Evolutionary conservation across 2,797 vertebrate genomes (phyloP).

Genomic region (Eupleurogrammus muticus): DNA sequence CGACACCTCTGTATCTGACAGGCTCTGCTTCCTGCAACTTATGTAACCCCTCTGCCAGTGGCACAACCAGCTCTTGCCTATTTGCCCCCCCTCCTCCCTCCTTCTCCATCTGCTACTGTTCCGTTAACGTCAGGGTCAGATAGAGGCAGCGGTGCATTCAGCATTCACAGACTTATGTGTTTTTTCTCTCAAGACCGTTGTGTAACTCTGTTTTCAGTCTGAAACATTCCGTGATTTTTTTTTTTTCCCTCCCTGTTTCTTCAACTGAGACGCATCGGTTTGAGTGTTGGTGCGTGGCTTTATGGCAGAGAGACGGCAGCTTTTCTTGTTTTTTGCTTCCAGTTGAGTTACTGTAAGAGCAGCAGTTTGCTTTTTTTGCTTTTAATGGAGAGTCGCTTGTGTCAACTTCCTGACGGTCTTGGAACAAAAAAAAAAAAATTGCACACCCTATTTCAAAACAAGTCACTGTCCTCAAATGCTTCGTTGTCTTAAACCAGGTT

Average conservation of each 20-base stretch:
- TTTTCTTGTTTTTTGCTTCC: background rate
- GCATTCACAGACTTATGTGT: slow-evolving; percentile 43
- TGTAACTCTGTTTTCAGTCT: slow-evolving; percentile 58
- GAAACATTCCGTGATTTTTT: slow-evolving; percentile 10
- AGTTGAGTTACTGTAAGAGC: background rate
- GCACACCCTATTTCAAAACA: too few relatives aligned
- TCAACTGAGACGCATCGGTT: slow-evolving; percentile 16
- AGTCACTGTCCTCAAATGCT: too few relatives aligned
- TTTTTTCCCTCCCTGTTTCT: slow-evolving; percentile 1
- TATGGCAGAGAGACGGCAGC: too few relatives aligned
- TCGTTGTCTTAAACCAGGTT: too few relatives aligned
- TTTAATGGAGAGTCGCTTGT: background rate
- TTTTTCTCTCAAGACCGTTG: slow-evolving; percentile 55
- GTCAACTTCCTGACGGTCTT: background rate
- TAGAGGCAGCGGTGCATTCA: slow-evolving; percentile 26
- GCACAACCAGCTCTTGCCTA: slow-evolving; percentile 41
- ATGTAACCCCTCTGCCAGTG: slow-evolving; percentile 53
- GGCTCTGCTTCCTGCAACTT: slow-evolving; percentile 45
- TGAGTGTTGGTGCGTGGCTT: slow-evolving; percentile 1
- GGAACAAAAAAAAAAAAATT: too few relatives aligned
- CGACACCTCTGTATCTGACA: slow-evolving; percentile 35
- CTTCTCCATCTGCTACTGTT: slow-evolving; percentile 54
- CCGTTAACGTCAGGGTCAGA: slow-evolving; percentile 52
- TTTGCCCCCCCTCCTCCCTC: slow-evolving; percentile 26
- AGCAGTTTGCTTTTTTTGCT: background rate